phyloP scores from a whole-genome alignment of 2,888 invertebrate species.

The Torymus tubicola region DNA sequence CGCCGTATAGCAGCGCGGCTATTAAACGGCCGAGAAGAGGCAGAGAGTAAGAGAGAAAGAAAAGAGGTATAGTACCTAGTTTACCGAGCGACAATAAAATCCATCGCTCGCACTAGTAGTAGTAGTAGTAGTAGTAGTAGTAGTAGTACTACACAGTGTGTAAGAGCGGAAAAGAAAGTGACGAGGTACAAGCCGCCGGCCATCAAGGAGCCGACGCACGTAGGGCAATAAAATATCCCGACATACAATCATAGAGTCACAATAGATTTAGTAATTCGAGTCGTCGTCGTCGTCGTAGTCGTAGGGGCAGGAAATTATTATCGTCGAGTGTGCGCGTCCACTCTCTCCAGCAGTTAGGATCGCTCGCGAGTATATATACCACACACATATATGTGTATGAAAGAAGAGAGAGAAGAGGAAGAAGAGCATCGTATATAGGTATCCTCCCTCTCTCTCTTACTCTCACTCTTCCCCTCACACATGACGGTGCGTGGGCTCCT shows the following conservation, averaged over 20 bases:
- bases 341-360: conserved; percentile 14
- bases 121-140: not conserved
- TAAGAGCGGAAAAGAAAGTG: conserved; percentile 25
- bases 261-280: conserved; percentile 54
- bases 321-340: conserved; percentile 31
- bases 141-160: not conserved
- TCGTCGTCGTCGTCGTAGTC: not conserved
- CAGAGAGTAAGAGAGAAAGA: not conserved
- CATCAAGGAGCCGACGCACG: conserved; percentile 43
- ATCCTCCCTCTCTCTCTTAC: not conserved
- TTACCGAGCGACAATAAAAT: conserved; percentile 54
- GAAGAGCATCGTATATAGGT: conserved; percentile 32
- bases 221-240: conserved; percentile 49
- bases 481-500: conserved; percentile 14
- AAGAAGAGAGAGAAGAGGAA: conserved; percentile 26
- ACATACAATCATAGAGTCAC: conserved; percentile 43
- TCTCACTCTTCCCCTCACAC: not conserved
- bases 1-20: conserved; percentile 11
- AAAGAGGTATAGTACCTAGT: conserved; percentile 17
- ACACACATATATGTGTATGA: not conserved
- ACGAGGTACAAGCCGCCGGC: not conserved
- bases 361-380: conserved; percentile 11
- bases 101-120: conserved; percentile 17
- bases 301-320: conserved; percentile 46
- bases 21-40: conserved; percentile 34